phyloP scores from a whole-genome alignment of 2,797 vertebrate genomes.

The Heteromormyrus szaboi region DNA sequence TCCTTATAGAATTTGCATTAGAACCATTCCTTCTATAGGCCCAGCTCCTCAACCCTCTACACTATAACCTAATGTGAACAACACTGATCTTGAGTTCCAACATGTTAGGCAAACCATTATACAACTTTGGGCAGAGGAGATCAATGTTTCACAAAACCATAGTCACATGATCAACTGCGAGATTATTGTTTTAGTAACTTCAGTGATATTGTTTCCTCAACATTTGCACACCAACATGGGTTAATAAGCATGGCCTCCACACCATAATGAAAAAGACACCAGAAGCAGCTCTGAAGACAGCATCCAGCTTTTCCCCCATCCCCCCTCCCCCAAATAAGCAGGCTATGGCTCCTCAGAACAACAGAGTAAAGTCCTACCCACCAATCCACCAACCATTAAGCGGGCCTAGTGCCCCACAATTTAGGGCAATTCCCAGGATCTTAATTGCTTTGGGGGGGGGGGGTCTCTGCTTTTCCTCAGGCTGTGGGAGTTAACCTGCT shows the following conservation, averaged over 20 bases:
- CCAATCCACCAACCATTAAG: not conserved
- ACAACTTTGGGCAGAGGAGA: not conserved
- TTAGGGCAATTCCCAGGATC: not conserved
- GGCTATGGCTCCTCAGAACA: not conserved
- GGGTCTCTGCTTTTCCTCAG: constrained; percentile 22
- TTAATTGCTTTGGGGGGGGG: constrained; percentile 8
- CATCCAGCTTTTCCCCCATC: not conserved
- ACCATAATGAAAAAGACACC: not conserved
- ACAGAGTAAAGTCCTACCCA: not conserved
- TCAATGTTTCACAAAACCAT: not conserved
- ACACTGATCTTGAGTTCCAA: not conserved
- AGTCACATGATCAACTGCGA: not conserved
- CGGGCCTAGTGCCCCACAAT: not conserved
- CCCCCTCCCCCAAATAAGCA: not conserved
- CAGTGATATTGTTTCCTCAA: not conserved
- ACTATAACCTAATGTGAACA: not conserved
- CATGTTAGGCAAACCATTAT: not conserved
- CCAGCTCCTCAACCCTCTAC: not conserved
- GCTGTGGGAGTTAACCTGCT: not conserved
- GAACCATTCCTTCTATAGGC: not conserved
- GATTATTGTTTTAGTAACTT: not conserved
- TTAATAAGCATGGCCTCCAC: not conserved
- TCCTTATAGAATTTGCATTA: not conserved
- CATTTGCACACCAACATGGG: not conserved
- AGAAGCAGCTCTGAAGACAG: not conserved